These are phyloP conservation scores for Chrysomallon squamiferum DNA, from an alignment of 1,140 invertebrate species.

Conservation along the genomic window DNA sequence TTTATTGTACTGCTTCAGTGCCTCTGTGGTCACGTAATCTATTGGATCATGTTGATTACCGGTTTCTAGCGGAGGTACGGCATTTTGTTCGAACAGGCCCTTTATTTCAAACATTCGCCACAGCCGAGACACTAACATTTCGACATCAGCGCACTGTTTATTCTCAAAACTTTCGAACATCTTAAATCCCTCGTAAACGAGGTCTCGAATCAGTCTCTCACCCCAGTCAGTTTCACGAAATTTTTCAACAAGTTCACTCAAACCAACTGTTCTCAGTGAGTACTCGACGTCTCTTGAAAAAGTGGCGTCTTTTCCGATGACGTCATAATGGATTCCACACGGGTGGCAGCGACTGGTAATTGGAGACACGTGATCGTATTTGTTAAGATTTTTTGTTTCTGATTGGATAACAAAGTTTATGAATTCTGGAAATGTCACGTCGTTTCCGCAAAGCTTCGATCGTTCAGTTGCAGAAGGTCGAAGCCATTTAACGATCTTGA, in stretches of 20 bases:
- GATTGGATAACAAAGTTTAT: conserved; percentile 21
- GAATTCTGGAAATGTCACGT: conserved; percentile 21
- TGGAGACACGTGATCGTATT: conserved; percentile 17
- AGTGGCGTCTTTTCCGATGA: conserved; percentile 23
- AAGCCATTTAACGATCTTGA: not conserved
- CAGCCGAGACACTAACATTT: not conserved
- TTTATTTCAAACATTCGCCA: conserved; percentile 15
- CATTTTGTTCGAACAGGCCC: not conserved
- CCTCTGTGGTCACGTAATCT: not conserved
- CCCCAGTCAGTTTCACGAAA: not conserved
- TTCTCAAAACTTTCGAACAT: not conserved
- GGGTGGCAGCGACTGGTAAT: conserved; percentile 15
- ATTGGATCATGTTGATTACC: too few relatives aligned
- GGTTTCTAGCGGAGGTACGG: not conserved
- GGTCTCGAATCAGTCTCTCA: not conserved
- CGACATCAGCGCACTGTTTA: not conserved
- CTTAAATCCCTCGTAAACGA: not conserved
- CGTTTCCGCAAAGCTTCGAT: conserved; percentile 7
- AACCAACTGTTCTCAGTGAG: conserved; percentile 13
- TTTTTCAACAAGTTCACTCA: not conserved
- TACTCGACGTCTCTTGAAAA: conserved; percentile 16
- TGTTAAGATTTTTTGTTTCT: not conserved
- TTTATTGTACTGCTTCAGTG: not conserved
- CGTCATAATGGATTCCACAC: conserved; percentile 23
- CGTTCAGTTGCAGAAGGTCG: not conserved